phyloP scores from a whole-genome alignment of 2,888 invertebrate species.

The Quadroppia sp. region DNA sequence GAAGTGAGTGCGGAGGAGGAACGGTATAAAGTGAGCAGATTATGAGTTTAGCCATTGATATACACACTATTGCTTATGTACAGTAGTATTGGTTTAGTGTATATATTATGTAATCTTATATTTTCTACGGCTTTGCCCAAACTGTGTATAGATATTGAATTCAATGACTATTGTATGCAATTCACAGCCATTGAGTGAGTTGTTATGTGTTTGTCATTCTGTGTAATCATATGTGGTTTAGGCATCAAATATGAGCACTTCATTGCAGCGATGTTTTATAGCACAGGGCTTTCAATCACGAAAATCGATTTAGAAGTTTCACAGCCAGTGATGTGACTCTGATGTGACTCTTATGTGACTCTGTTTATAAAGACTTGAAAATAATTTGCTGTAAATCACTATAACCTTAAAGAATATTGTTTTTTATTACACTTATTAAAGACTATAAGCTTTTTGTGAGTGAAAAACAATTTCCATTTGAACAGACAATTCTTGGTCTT shows the following conservation, averaged over 20 bases:
- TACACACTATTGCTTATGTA: neutral
- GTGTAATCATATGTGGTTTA: conserved; percentile 33
- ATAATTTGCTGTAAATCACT: conserved; percentile 12
- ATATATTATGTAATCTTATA: conserved; percentile 12
- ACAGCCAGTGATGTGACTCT: neutral
- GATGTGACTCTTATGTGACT: too few relatives aligned
- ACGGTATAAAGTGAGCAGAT: neutral
- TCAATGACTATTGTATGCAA: neutral
- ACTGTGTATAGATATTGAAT: neutral
- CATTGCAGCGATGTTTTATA: conserved; percentile 32
- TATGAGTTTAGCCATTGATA: neutral
- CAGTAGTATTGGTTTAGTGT: neutral
- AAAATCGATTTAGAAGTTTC: neutral
- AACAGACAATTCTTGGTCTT: too few relatives aligned
- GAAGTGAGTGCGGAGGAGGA: neutral
- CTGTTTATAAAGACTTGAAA: conserved; percentile 6
- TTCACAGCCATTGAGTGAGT: neutral
- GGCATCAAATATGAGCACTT: conserved; percentile 29
- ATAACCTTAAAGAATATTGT: neutral
- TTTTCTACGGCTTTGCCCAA: neutral
- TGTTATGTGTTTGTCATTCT: conserved; percentile 30
- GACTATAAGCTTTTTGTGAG: too few relatives aligned
- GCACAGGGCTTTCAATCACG: conserved; percentile 5
- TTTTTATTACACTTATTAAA: neutral
- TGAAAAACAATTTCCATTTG: too few relatives aligned